Base-by-base conservation (phyloP, 2,888 invertebrate genomes). In the Drosophila suboccidentalis region DNA sequence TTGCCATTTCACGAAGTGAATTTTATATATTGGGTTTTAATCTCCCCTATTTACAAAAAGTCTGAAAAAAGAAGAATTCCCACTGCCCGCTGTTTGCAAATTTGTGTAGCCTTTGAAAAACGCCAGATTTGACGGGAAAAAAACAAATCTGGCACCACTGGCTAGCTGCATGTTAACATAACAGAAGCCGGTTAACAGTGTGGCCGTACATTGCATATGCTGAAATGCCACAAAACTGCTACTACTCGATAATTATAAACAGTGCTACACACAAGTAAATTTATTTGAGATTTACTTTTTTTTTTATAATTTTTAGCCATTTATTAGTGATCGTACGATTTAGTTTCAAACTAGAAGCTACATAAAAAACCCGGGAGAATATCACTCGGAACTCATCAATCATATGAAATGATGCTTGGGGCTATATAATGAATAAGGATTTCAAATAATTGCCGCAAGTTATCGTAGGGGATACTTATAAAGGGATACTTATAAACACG, bases 261-360 rank as follows among this genome's bases (percentile, higher is more conserved):
- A 69, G 62, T 75, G 75, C 44, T 62, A 44, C 58, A 70, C 41
- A 3, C 4, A 49, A 11, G 8, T 47, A 15, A 47, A 15, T 29
- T 15, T 1, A 4, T 47, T 29, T 49, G 1, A 17, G 11, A 13
- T n/a, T 22, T 22, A 3, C 22, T 22, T 22, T 22, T 22, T 4
- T 22, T 22, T 4, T 4, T 22, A 26, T 44, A 26, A 46, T 57
- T 75, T 29, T 61, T 75, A 77, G 75, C 65, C 60, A 71, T 77
- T 78, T 78, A 75, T 66, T 70, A 70, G 47, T 58, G 38, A 65
- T 76, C 55, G 75, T 77, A 78, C 51, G 65, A 63, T 65, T 78
- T 74, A 73, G 62, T 76, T 76, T 77, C 62, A 57, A 61, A 39
- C 83, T 83, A 83, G 63, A 68, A 82, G 82, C 86, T 83, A 85